Evolutionary conservation across 2,888 invertebrate species (phyloP), one percentile per base, ranked within the genome.

Genomic region (Drosophila niveifrons): DNA sequence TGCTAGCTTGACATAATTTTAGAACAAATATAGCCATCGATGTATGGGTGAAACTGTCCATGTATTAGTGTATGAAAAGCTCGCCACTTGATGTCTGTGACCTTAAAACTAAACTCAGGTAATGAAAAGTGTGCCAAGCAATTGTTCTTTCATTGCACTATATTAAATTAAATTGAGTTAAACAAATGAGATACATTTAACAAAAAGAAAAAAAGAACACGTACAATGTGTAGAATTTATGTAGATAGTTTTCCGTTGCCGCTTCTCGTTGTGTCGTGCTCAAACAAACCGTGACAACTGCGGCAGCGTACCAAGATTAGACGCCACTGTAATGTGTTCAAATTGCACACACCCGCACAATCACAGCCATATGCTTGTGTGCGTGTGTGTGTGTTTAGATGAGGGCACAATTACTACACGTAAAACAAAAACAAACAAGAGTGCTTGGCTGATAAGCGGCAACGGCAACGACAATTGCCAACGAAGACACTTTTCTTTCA

Each of bases 401-500:
- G 48, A 18, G 59, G 31, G 70, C 44, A 18, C 56, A 57, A 59
- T 55, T 61, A 48, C 48, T 15, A 58, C 39, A 72, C 43, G 51
- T 46, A 66, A 48, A 75, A 55, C 70, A 74, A 58, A 48, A 71
- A 47, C 72, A 79, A 71, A 71, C 71, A 71, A 71, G 58, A 67
- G 48, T 50, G 52, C 36, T 76, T 58, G 4, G n/a, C 62, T 76
- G 77, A 77, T 77, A 77, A 77, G 66, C 48, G 8, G 29, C 28
- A 29, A 8, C 28, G 9, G 39, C 39, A 10, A 13, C 43, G 50
- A 50, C 36, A 9, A 47, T 56, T 71, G 63, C 47, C 47, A 47
- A 43, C 44, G 43, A 56, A 58, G 57, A 51, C 50, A 71, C 34
- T 36, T 36, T 36, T 36, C n/a, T 36, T 23, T 23, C 23, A 15